Base-by-base conservation (phyloP, 1,140 invertebrate species). In the Mya arenaria region DNA sequence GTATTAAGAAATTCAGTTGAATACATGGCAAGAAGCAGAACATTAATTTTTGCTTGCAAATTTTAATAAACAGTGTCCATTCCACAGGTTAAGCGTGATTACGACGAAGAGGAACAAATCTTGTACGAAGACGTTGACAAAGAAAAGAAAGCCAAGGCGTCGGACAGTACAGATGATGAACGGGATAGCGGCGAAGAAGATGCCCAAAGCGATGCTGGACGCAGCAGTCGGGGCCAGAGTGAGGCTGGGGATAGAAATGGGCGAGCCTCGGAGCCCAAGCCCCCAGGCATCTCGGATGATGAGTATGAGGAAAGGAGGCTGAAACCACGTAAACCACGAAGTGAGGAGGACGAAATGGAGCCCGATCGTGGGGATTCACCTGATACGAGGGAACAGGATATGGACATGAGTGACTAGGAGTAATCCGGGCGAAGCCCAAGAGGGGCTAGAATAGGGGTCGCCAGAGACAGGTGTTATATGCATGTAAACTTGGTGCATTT, bases 361-460 rank as follows among this genome's bases (percentile, higher is more conserved):
- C 10, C 10, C 10, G 19, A 10, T 10, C 41, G 19, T 10, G 90
- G 89, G 93, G 4, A 90, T 91, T 0, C 89, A 94, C 30, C 93
- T 94, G 88, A 94, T 94, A 85, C 94, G 94, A 87, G 93, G 94
- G 83, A 93, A 94, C 84, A 44, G 93, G 94, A 82, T 92, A 93
- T 44, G 41, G 41, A 44, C 10, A 44, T 10, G 19, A 10, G 41
- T 44, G 23, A 83, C 81, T 44, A 88, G 80, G 36, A 89, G 85
- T 63, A 73, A 65, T 10, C 85, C 81, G n/a, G 44, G 73, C 6
- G 58, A 68, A 36, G 78, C 83, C 48, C 85, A 89, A 55, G 84
- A 52, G 44, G 87, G n/a, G n/a, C n/a, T n/a, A n/a, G n/a, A n/a
- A n/a, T n/a, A n/a, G n/a, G n/a, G n/a, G n/a, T n/a, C n/a, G n/a